These are phyloP conservation scores for Archegozetes longisetosus DNA, from an alignment of 1,140 invertebrate species.

Conservation along the genomic window DNA sequence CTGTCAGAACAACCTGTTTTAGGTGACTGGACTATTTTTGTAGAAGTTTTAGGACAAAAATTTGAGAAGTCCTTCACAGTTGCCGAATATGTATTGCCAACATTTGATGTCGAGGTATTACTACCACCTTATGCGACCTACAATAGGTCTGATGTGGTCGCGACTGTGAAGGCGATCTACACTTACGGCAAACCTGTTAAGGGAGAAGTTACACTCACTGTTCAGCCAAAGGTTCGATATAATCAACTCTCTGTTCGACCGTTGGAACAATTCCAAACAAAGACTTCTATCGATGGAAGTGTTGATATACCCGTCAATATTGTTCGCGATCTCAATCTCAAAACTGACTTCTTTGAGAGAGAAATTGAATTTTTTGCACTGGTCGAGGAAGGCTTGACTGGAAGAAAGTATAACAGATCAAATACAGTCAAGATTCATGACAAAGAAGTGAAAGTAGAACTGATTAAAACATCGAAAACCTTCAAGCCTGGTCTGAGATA, in stretches of 20 bases:
- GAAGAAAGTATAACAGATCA: slow-evolving; percentile 59
- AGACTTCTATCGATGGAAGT: slow-evolving; percentile 21
- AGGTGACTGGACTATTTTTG: slow-evolving; percentile 74
- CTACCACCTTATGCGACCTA: slow-evolving; percentile 62
- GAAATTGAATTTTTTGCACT: slow-evolving; percentile 56
- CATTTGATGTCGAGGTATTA: slow-evolving; percentile 79
- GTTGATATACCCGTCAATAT: slow-evolving; percentile 23
- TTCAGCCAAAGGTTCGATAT: slow-evolving; percentile 22
- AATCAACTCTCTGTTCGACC: slow-evolving; percentile 21
- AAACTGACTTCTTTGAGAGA: slow-evolving; percentile 34
- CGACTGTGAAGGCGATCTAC: slow-evolving; percentile 62
- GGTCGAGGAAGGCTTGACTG: slow-evolving; percentile 60
- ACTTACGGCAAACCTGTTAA: slow-evolving; percentile 63
- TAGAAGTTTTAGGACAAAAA: slow-evolving; percentile 24
- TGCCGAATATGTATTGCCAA: slow-evolving; percentile 80
- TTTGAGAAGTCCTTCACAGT: slow-evolving; percentile 50
- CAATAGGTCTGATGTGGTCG: slow-evolving; percentile 53
- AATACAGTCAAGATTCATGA: slow-evolving; percentile 53
- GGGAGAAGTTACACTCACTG: slow-evolving; percentile 26
- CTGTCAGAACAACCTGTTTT: slow-evolving; percentile 68
- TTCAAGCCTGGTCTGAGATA: slow-evolving; percentile 77
- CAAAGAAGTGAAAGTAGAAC: slow-evolving; percentile 62
- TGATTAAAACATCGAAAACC: slow-evolving; percentile 58
- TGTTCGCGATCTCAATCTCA: slow-evolving; percentile 20
- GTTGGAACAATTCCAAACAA: slow-evolving; percentile 23